Evolutionary conservation across 2,113 vertebrate species (phyloP).

Genomic region (Upupa epops): DNA sequence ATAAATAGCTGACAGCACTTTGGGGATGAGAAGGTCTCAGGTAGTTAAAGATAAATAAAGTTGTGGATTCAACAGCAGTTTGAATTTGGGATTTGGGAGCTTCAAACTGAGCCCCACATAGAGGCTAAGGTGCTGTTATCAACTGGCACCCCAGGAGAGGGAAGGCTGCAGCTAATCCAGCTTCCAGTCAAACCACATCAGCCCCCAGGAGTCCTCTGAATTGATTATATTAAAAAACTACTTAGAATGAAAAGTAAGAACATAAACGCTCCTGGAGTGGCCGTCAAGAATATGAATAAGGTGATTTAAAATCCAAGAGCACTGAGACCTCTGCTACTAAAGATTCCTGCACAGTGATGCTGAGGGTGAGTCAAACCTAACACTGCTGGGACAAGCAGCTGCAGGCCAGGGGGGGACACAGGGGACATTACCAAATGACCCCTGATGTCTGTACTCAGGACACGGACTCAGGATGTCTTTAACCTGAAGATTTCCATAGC

Average conservation of each 20-base stretch:
- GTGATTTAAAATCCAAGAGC: not conserved
- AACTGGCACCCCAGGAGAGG: not conserved
- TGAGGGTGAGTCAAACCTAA: not conserved
- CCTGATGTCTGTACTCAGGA: not conserved
- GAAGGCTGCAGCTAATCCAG: not conserved
- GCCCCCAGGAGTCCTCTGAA: not conserved
- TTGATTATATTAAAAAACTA: not conserved
- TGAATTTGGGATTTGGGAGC: not conserved
- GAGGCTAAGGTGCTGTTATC: not conserved
- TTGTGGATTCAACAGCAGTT: not conserved
- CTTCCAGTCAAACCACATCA: not conserved
- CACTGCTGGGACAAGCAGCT: not conserved
- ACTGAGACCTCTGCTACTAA: not conserved
- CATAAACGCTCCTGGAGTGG: fast-evolving
- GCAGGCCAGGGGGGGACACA: not conserved
- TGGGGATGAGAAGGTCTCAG: not conserved
- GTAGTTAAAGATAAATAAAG: not conserved
- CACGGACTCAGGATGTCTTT: not conserved
- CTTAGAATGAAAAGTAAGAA: not conserved
- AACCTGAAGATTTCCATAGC: not conserved
- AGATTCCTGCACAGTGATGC: not conserved
- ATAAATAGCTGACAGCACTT: not conserved
- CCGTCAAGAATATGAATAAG: not conserved
- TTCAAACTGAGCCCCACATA: not conserved
- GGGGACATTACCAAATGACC: not conserved